phyloP scores from a whole-genome alignment of 2,113 vertebrate species.

The Silurus meridionalis region DNA sequence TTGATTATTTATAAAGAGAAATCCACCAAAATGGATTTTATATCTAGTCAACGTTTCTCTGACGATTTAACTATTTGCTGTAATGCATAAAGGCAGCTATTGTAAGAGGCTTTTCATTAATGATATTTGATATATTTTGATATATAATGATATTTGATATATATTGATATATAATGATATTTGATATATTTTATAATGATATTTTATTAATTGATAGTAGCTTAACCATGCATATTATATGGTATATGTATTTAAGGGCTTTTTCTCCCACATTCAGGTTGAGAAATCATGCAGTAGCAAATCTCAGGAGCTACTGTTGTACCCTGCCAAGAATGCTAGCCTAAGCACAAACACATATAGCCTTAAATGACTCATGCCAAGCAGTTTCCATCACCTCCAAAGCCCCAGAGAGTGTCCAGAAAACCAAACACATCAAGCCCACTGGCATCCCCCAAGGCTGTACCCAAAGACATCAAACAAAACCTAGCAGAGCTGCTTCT shows the following conservation, averaged over 20 bases:
- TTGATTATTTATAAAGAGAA: neutral
- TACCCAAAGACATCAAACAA: slow-evolving; percentile 77
- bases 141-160: no score
- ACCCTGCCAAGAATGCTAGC: slow-evolving; percentile 74
- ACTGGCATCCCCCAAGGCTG: slow-evolving; percentile 45
- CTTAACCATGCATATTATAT: neutral
- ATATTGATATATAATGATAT: no score
- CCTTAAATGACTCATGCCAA: slow-evolving; percentile 14
- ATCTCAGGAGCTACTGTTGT: slow-evolving; percentile 81
- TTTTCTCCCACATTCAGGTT: slow-evolving; percentile 68
- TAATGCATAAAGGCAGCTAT: neutral
- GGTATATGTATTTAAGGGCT: neutral
- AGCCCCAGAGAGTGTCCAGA: slow-evolving; percentile 25
- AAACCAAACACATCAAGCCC: slow-evolving; percentile 33
- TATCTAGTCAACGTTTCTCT: no score
- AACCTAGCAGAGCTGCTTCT: slow-evolving; percentile 82
- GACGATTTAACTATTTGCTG: neutral
- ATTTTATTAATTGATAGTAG: neutral
- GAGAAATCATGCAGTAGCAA: slow-evolving; percentile 83
- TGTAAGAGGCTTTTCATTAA: neutral
- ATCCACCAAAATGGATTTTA: neutral
- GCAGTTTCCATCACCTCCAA: slow-evolving; percentile 51
- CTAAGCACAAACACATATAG: slow-evolving; percentile 32
- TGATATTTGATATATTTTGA: no score
- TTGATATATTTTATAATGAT: no score